phyloP scores from a whole-genome alignment of 2,888 invertebrate genomes.

The Trichopria drosophilae region DNA sequence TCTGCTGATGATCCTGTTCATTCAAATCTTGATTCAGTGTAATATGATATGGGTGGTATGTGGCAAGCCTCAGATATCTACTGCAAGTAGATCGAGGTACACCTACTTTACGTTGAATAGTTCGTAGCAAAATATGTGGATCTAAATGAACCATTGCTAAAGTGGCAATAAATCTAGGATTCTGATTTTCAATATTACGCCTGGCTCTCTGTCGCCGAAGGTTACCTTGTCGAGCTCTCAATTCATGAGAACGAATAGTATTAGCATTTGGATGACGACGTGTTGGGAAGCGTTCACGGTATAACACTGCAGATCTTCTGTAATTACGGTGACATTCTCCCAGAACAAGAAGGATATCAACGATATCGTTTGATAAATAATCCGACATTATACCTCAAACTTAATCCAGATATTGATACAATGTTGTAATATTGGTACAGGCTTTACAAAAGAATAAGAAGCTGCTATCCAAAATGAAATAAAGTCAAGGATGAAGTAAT shows the following conservation, averaged over 20 bases:
- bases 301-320: conserved; percentile 16
- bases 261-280: conserved; percentile 12
- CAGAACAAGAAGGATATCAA: conserved; percentile 16
- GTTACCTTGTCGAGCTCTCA: conserved; percentile 1
- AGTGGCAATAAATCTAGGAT: neutral
- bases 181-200: neutral
- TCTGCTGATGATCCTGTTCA: conserved; percentile 4
- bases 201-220: conserved; percentile 2
- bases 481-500: no score
- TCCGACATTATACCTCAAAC: conserved; percentile 3
- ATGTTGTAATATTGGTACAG: no score
- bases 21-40: conserved; percentile 11
- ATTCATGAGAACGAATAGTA: conserved; percentile 4
- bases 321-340: conserved; percentile 15
- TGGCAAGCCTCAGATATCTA: conserved; percentile 6
- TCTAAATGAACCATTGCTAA: conserved; percentile 1
- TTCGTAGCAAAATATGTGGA: neutral
- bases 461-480: no score
- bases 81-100: conserved; percentile 10
- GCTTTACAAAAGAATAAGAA: no score
- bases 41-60: conserved; percentile 16
- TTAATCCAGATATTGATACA: no score
- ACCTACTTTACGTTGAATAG: conserved; percentile 9
- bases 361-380: conserved; percentile 13
- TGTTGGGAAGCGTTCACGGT: conserved; percentile 14